Percentiles rank a stretch among this genome's conserved stretches.
These are phyloP conservation scores for Desoria tigrina DNA, from an alignment of 2,888 invertebrate species.

Conservation along the genomic window DNA sequence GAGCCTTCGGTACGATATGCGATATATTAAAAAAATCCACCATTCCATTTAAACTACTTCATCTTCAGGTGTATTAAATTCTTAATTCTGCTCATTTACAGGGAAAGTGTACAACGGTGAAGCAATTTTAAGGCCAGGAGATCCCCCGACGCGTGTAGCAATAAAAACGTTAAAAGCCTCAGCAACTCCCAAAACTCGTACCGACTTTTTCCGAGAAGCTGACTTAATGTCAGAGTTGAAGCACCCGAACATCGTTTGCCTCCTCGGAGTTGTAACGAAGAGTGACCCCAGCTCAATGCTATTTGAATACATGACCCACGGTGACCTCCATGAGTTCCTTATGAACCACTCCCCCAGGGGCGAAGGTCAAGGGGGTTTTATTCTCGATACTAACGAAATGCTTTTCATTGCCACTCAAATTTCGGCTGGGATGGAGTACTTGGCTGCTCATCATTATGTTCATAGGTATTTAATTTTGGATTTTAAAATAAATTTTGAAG, in stretches of 20 bases:
- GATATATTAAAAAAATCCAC: no score
- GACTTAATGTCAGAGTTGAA: constrained; percentile 90
- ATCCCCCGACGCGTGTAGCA: constrained; percentile 77
- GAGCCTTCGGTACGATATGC: constrained; percentile 86
- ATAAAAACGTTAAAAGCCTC: constrained; percentile 93
- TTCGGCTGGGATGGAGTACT: constrained; percentile 64
- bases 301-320: constrained; percentile 95
- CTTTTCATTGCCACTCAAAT: constrained; percentile 89
- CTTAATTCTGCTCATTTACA: no score
- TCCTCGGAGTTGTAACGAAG: constrained; percentile 85
- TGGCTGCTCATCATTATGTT: constrained; percentile 83
- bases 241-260: constrained; percentile 93
- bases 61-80: no score
- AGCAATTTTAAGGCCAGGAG: constrained; percentile 63
- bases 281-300: constrained; percentile 92
- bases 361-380: constrained; percentile 65
- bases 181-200: constrained; percentile 79
- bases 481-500: no score
- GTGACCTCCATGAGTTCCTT: constrained; percentile 94
- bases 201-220: constrained; percentile 88
- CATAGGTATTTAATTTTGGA: constrained; percentile 73
- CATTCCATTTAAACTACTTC: no score
- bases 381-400: constrained; percentile 80
- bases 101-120: constrained; percentile 95
- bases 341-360: constrained; percentile 80